Conservation (phyloP, 2,888 invertebrate genomes). For the Leptinotarsa rubiginosa region DNA sequence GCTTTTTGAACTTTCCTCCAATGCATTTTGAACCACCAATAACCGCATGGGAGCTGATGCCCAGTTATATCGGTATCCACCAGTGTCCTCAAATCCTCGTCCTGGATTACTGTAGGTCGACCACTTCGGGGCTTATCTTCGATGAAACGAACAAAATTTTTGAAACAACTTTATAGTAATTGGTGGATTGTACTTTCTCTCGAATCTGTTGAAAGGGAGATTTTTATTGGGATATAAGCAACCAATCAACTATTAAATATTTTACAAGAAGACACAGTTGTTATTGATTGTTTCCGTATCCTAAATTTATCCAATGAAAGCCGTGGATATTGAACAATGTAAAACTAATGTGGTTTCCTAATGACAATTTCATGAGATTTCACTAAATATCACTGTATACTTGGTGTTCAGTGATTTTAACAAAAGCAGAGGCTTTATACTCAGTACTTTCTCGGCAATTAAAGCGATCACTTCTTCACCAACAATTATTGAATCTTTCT, state of each 20-base stretch:
- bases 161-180: too few relatives aligned
- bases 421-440: too few relatives aligned
- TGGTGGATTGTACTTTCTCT: slow-evolving; percentile 1
- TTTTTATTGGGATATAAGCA: neutral
- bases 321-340: neutral
- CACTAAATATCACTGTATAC: neutral
- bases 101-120: too few relatives aligned
- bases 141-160: too few relatives aligned
- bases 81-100: too few relatives aligned
- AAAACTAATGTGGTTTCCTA: neutral
- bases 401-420: too few relatives aligned
- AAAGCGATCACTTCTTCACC: neutral
- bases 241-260: neutral
- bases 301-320: neutral
- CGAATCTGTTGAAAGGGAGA: neutral
- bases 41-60: too few relatives aligned
- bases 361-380: neutral
- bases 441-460: too few relatives aligned
- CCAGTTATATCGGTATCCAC: too few relatives aligned
- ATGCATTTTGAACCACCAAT: too few relatives aligned
- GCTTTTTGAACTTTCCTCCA: too few relatives aligned
- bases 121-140: too few relatives aligned
- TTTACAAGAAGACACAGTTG: neutral
- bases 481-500: neutral
- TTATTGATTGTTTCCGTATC: neutral